phyloP scores from a whole-genome alignment of 1,140 invertebrate genomes.

The Ceratoteleas bidentatus region DNA sequence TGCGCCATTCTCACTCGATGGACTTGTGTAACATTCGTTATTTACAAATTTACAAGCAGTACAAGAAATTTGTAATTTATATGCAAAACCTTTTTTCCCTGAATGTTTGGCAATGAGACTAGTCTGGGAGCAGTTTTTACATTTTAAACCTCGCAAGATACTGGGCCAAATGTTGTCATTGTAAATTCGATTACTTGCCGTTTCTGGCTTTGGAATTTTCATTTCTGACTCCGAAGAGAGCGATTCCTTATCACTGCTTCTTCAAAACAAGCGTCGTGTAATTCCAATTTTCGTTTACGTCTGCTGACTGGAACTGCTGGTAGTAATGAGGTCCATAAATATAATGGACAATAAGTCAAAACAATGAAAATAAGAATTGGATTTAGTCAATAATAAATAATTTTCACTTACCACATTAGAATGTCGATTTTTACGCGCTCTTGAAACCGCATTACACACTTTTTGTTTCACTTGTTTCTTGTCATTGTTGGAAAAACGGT shows the following conservation, averaged over 20 bases:
- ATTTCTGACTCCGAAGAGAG: constrained; percentile 13
- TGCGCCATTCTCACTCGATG: constrained; percentile 1
- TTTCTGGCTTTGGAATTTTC: not conserved
- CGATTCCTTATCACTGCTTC: constrained; percentile 16
- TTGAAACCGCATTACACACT: not conserved
- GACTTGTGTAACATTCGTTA: constrained; percentile 23
- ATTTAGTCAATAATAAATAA: not conserved
- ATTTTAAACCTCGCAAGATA: constrained; percentile 22
- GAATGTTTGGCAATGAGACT: constrained; percentile 14
- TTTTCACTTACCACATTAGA: not conserved
- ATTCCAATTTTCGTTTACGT: not conserved
- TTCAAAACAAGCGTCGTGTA: not conserved
- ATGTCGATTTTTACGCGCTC: not conserved
- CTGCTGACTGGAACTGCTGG: not conserved
- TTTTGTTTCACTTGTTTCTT: not conserved
- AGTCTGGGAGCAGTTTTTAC: constrained; percentile 18
- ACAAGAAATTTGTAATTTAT: constrained; percentile 27
- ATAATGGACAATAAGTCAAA: not conserved
- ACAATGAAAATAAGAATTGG: not conserved
- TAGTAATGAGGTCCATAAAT: too few species aligned
- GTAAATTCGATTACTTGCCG: constrained; percentile 16
- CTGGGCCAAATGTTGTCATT: constrained; percentile 13
- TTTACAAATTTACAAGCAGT: constrained; percentile 12
- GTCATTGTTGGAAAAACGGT: too few species aligned
- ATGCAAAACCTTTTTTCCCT: constrained; percentile 10